Percentiles rank a stretch among this genome's conserved stretches.
Conservation (phyloP, 2,113 vertebrate species). For the Sorex fumeus region DNA sequence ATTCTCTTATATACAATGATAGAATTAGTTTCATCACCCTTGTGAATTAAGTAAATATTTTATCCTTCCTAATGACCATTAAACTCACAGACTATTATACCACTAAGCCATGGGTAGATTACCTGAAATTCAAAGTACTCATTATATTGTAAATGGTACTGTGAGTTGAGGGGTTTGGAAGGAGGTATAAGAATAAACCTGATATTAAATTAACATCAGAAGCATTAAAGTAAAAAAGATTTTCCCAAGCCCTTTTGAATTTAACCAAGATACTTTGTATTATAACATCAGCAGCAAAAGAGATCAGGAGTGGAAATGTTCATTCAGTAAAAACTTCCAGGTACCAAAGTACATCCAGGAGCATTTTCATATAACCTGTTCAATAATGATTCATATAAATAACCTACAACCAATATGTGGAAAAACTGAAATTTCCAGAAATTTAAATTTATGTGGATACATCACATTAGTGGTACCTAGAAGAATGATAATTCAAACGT, state of each 20-base stretch:
- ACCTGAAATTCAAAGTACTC: constrained; percentile 51
- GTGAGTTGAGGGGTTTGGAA: neutral
- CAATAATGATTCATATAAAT: neutral
- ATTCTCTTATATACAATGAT: neutral
- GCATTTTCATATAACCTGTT: constrained; percentile 16
- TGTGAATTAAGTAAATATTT: constrained; percentile 22
- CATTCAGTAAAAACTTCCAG: neutral
- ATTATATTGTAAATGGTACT: neutral
- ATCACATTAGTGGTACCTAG: neutral
- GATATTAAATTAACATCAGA: neutral
- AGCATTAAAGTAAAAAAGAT: neutral
- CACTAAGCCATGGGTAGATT: neutral
- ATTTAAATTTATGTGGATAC: neutral
- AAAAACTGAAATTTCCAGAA: neutral
- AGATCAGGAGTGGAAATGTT: constrained; percentile 1
- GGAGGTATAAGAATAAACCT: constrained; percentile 39
- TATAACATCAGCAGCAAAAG: neutral
- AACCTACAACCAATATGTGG: neutral
- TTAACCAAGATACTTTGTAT: neutral
- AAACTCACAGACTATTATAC: neutral
- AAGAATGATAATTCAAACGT: neutral
- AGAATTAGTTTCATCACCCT: neutral
- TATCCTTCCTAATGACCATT: neutral
- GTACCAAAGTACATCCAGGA: neutral
- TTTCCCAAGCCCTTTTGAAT: neutral